phyloP scores from a whole-genome alignment of 2,888 invertebrate genomes.

The Corbicula japonica region DNA sequence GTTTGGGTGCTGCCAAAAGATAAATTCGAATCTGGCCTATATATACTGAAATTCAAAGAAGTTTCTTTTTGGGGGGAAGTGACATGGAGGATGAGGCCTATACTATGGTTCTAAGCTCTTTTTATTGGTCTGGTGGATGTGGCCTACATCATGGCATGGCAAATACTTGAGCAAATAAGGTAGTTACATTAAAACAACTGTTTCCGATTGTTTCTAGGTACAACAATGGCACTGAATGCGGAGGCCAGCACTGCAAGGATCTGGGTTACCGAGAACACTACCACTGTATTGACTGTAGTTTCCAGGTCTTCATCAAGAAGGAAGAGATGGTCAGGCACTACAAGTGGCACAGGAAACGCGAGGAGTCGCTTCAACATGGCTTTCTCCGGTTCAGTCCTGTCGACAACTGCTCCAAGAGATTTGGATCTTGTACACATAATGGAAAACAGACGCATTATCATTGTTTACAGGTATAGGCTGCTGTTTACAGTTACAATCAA shows the following conservation, averaged over 20 bases:
- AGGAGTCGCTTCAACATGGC: constrained; percentile 97
- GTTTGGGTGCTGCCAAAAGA: too few species aligned
- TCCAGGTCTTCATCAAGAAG: constrained; percentile 96
- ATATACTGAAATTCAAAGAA: too few species aligned
- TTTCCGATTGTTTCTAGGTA: constrained; percentile 87
- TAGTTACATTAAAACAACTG: too few species aligned
- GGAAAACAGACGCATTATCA: constrained; percentile 98
- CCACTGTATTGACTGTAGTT: constrained; percentile 94
- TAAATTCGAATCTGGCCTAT: too few species aligned
- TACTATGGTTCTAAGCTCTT: too few species aligned
- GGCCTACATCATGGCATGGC: too few species aligned
- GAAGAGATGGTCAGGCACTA: constrained; percentile 99
- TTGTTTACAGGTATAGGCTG: constrained; percentile 92
- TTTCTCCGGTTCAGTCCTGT: constrained; percentile 97
- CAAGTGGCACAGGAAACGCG: constrained; percentile 99
- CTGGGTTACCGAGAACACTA: constrained; percentile 97
- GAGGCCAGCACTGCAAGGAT: constrained; percentile 94
- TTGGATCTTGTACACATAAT: constrained; percentile 95
- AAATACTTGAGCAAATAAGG: too few species aligned
- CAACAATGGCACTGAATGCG: constrained; percentile 93
- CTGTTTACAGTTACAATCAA: neutral
- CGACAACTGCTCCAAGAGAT: constrained; percentile 96
- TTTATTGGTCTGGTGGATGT: too few species aligned
- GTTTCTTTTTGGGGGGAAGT: too few species aligned
- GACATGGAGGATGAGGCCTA: too few species aligned